Conservation (phyloP, 2,797 vertebrate genomes). For the Propithecus perrieri region DNA sequence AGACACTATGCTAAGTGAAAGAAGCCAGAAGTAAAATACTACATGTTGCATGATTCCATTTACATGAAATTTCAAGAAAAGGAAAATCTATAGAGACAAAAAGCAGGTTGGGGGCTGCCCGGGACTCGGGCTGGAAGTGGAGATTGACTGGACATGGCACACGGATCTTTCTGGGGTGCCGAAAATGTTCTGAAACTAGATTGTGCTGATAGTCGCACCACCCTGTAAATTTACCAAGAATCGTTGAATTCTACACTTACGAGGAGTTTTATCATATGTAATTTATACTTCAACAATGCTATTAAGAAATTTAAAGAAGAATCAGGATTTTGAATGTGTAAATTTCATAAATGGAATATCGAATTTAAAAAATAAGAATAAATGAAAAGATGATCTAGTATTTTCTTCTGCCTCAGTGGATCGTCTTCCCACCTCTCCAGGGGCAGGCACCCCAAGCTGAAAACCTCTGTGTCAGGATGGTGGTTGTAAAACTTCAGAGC, state of each 20-base stretch:
- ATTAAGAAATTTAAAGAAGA: not conserved
- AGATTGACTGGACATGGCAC: not conserved
- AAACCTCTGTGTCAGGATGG: not conserved
- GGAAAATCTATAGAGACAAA: not conserved
- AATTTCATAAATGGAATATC: not conserved
- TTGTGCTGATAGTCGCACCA: not conserved
- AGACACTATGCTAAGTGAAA: not conserved
- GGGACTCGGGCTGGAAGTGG: not conserved
- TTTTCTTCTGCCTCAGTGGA: not conserved
- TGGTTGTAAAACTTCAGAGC: not conserved
- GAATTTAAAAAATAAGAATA: not conserved
- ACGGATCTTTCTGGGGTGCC: not conserved
- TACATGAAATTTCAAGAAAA: too few relatives aligned
- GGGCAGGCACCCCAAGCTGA: not conserved
- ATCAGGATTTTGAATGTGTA: not conserved
- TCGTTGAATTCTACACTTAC: not conserved
- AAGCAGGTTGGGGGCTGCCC: not conserved
- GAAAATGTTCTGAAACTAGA: not conserved
- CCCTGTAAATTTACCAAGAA: not conserved
- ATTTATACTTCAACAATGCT: not conserved
- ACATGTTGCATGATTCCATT: too few relatives aligned
- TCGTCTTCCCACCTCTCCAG: not conserved
- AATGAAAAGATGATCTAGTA: not conserved
- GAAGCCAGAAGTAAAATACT: not conserved
- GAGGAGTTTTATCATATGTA: not conserved